Evolutionary conservation across 2,888 invertebrate species (phyloP).

Genomic region (Cantharis nigra): DNA sequence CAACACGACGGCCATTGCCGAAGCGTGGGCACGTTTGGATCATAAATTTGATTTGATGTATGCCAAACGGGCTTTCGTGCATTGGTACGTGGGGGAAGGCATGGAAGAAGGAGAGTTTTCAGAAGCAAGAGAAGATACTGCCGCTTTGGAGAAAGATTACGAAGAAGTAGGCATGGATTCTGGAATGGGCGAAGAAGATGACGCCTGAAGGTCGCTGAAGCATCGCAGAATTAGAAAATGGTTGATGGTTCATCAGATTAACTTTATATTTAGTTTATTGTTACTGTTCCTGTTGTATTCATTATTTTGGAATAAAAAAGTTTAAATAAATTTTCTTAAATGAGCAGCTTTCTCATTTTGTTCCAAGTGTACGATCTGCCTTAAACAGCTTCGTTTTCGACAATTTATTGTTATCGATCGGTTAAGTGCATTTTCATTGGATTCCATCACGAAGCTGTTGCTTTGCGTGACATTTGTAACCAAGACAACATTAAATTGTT

Average conservation of each 20-base stretch:
- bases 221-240: too few relatives aligned
- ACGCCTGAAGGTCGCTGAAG: background rate
- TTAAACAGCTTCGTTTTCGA: too few relatives aligned
- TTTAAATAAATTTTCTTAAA: background rate
- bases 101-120: slow-evolving; percentile 82
- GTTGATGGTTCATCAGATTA: too few relatives aligned
- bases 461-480: background rate
- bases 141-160: slow-evolving; percentile 71
- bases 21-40: slow-evolving; percentile 70
- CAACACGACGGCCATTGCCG: slow-evolving; percentile 70
- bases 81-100: slow-evolving; percentile 81
- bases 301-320: background rate
- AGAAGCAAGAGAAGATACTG: slow-evolving; percentile 77
- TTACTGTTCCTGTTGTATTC: too few relatives aligned
- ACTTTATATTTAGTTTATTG: too few relatives aligned
- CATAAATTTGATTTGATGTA: slow-evolving; percentile 74
- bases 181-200: slow-evolving; percentile 58
- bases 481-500: slow-evolving; percentile 21
- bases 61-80: slow-evolving; percentile 70
- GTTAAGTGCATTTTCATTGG: background rate
- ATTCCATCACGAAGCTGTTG: background rate
- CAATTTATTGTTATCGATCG: too few relatives aligned
- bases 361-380: background rate
- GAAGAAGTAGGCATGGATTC: slow-evolving; percentile 72
- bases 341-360: background rate